phyloP scores from a whole-genome alignment of 2,113 vertebrate species.

The Myotis yumanensis region DNA sequence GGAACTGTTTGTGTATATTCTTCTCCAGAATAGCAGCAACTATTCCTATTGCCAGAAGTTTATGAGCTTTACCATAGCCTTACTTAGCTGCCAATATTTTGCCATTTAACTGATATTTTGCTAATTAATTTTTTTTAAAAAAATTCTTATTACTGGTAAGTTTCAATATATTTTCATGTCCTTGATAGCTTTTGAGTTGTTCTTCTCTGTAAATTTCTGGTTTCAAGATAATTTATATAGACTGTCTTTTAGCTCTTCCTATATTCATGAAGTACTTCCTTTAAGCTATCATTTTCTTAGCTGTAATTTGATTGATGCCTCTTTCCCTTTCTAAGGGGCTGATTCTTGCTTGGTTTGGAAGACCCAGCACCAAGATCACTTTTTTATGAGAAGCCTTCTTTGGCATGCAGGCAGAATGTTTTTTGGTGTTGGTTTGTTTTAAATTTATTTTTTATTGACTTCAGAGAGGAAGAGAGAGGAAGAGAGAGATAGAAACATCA shows the following conservation, averaged over 20 bases:
- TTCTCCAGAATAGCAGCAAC: background rate
- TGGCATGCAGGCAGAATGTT: background rate
- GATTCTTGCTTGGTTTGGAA: background rate
- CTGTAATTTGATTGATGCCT: background rate
- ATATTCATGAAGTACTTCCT: background rate
- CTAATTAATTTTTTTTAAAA: background rate
- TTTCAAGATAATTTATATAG: background rate
- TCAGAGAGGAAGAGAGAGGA: no score
- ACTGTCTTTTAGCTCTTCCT: background rate
- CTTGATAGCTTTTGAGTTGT: background rate
- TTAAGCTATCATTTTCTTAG: background rate
- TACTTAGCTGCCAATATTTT: background rate
- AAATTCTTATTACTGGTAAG: background rate
- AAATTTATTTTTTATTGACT: no score
- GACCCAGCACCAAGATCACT: background rate
- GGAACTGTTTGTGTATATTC: background rate
- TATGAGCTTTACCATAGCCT: background rate
- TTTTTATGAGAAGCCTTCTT: background rate
- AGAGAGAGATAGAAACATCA: no score
- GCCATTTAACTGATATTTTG: background rate
- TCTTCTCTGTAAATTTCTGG: background rate
- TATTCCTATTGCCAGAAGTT: background rate
- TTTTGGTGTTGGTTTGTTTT: background rate
- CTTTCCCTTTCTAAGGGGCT: background rate
- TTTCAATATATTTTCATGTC: background rate